Conservation (phyloP, 1,140 invertebrate genomes). For the Zaprionus camerounensis region DNA sequence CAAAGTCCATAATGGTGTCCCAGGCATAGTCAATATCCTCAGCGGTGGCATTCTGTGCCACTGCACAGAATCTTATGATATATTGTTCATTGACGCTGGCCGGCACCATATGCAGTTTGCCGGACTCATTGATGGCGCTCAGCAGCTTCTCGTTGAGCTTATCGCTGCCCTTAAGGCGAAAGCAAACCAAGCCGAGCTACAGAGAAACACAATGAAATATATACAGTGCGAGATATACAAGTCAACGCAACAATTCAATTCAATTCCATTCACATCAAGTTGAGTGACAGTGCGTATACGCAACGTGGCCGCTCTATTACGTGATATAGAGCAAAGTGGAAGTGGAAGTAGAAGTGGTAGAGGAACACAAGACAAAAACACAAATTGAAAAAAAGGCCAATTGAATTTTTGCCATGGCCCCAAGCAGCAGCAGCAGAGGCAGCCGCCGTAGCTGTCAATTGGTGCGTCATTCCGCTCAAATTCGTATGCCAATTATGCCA, state of each 20-base stretch:
- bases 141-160: constrained; percentile 97
- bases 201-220: constrained; percentile 35
- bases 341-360: not conserved
- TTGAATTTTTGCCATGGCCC: constrained; percentile 31
- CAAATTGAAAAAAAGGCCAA: constrained; percentile 24
- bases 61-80: constrained; percentile 97
- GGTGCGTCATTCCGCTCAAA: constrained; percentile 20
- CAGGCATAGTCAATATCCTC: constrained; percentile 96
- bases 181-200: constrained; percentile 93
- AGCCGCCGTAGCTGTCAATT: constrained; percentile 47
- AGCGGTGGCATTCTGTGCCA: constrained; percentile 94
- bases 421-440: constrained; percentile 34
- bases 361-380: not conserved
- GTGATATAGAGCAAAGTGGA: constrained; percentile 20
- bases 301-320: constrained; percentile 33
- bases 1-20: constrained; percentile 94
- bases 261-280: constrained; percentile 12
- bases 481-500: constrained; percentile 65
- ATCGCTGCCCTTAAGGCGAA: constrained; percentile 93
- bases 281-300: constrained; percentile 40
- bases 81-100: constrained; percentile 95
- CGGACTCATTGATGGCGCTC: constrained; percentile 97
- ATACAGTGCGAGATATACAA: not conserved
- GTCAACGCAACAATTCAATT: constrained; percentile 15
- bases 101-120: constrained; percentile 98